Evolutionary conservation across 2,797 vertebrate genomes (phyloP).

Genomic region (Eremophila alpestris): DNA sequence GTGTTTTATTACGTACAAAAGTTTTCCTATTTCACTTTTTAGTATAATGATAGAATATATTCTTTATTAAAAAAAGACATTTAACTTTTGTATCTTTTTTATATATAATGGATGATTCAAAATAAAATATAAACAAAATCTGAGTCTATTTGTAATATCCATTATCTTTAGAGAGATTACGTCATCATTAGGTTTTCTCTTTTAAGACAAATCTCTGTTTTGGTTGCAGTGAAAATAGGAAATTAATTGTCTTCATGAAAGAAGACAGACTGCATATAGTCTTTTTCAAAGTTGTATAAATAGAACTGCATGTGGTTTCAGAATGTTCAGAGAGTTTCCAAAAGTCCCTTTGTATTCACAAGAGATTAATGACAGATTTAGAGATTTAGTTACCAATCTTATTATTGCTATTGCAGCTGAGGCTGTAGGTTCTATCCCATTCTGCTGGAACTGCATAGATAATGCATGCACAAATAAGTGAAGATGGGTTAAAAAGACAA

Average conservation of each 20-base stretch:
- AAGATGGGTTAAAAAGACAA: neutral
- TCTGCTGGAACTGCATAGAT: neutral
- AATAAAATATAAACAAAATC: neutral
- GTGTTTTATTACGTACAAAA: neutral
- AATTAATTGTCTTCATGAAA: slow-evolving; percentile 12
- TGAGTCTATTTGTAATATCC: neutral
- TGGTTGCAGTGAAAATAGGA: neutral
- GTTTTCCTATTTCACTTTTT: neutral
- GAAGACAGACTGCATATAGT: neutral
- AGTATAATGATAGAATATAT: neutral
- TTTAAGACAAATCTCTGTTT: neutral
- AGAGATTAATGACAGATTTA: slow-evolving; percentile 60
- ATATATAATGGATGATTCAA: neutral
- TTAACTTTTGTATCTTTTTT: neutral
- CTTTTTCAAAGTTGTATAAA: slow-evolving; percentile 23
- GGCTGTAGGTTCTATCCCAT: neutral
- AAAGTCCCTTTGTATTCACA: slow-evolving; percentile 27
- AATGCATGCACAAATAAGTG: neutral
- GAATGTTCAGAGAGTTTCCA: slow-evolving; percentile 30
- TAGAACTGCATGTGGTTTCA: slow-evolving; percentile 58
- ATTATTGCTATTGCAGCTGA: slow-evolving; percentile 15
- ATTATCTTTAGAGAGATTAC: neutral
- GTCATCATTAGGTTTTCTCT: neutral
- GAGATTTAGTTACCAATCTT: slow-evolving; percentile 46
- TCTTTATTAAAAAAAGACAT: neutral